These are phyloP conservation scores for Diadegma fenestrale DNA, from an alignment of 2,888 invertebrate species.

Conservation along the genomic window DNA sequence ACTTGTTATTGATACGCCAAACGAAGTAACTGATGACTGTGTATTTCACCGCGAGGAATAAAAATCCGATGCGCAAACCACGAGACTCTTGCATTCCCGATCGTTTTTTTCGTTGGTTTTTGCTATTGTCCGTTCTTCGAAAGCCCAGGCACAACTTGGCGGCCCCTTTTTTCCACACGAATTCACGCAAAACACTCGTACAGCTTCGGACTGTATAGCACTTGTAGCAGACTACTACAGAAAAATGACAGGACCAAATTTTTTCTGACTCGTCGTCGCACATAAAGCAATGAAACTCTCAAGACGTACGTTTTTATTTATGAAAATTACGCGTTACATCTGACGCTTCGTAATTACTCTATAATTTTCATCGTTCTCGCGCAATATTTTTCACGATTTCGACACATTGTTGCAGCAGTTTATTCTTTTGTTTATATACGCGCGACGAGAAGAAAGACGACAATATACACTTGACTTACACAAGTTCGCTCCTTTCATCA, in stretches of 20 bases:
- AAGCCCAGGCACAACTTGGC: neutral
- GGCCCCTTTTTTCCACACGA: constrained; percentile 16
- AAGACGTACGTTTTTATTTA: constrained; percentile 1
- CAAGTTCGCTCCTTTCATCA: constrained; percentile 1
- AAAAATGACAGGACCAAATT: constrained; percentile 13
- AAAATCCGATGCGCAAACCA: constrained; percentile 74
- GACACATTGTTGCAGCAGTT: constrained; percentile 52
- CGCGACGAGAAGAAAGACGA: constrained; percentile 25
- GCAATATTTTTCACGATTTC: constrained; percentile 12
- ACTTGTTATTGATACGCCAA: constrained; percentile 72
- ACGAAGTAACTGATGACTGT: constrained; percentile 75
- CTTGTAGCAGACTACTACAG: constrained; percentile 4
- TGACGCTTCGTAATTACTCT: neutral
- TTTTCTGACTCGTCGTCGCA: constrained; percentile 6
- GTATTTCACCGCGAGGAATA: constrained; percentile 79
- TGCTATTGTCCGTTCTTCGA: neutral
- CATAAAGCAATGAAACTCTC: neutral
- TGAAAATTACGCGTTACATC: neutral
- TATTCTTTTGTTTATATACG: constrained; percentile 54
- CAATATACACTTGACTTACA: constrained; percentile 42
- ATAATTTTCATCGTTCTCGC: neutral
- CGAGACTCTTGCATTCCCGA: constrained; percentile 72
- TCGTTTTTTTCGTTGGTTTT: constrained; percentile 34
- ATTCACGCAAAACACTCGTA: neutral
- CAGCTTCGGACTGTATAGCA: constrained; percentile 25